Conservation (phyloP, 2,888 invertebrate species). For the Amphiduros pacificus region DNA sequence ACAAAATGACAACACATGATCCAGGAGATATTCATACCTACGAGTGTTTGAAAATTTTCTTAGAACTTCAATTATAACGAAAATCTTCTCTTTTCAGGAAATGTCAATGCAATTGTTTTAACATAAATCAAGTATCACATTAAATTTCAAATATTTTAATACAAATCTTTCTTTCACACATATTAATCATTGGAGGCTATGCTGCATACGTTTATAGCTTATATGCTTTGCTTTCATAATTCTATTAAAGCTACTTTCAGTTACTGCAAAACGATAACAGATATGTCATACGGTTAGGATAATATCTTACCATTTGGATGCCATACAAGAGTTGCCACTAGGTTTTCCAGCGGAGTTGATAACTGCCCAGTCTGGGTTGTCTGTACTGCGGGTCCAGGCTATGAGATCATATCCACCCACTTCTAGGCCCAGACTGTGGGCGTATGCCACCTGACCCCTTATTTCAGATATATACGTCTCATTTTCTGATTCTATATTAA, state of each 20-base stretch:
- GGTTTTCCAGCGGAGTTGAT: slow-evolving; percentile 7
- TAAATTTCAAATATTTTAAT: no score
- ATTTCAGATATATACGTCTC: slow-evolving; percentile 22
- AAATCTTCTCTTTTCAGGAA: no score
- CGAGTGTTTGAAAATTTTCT: not conserved
- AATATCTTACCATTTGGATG: slow-evolving; percentile 27
- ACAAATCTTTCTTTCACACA: no score
- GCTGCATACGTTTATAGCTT: no score
- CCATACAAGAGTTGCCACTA: slow-evolving; percentile 29
- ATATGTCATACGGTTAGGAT: not conserved
- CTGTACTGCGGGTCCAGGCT: slow-evolving; percentile 20
- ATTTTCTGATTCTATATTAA: slow-evolving; percentile 29
- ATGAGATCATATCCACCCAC: slow-evolving; percentile 35
- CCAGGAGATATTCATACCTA: slow-evolving; percentile 26
- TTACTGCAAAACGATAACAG: no score
- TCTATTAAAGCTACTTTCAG: no score
- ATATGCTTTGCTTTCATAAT: no score
- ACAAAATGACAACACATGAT: slow-evolving; percentile 21
- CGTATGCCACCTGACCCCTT: slow-evolving; percentile 24
- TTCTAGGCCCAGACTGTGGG: slow-evolving; percentile 31
- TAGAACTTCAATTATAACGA: not conserved
- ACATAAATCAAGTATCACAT: no score
- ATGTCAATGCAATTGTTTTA: no score
- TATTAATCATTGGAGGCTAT: no score
- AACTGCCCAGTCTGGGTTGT: slow-evolving; percentile 25